A percentile compares a stretch with the other conserved stretches of the same genome.
phyloP scores from a whole-genome alignment of 2,797 vertebrate species.

The Cirrhinus mrigala region DNA sequence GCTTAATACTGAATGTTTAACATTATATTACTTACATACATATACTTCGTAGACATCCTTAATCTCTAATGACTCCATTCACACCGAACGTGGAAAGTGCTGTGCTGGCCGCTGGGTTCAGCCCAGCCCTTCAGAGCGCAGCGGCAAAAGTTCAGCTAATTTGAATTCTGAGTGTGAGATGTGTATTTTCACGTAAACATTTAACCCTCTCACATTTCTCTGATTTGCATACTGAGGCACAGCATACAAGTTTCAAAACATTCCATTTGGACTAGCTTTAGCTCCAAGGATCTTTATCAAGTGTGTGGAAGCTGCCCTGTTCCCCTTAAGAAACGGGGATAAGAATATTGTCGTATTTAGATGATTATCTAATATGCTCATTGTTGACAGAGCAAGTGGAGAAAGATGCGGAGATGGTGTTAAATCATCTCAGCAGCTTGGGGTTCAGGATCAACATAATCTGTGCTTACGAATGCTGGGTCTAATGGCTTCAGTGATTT shows the following conservation, averaged over 20 bases:
- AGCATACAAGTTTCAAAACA: slow-evolving; percentile 8
- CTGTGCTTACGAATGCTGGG: slow-evolving; percentile 10
- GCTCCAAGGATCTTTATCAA: slow-evolving; percentile 1
- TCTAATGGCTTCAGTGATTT: neutral
- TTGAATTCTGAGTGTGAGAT: no score
- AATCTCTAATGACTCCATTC: no score
- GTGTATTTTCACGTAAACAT: slow-evolving; percentile 25
- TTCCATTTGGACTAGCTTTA: neutral
- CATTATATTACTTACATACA: no score
- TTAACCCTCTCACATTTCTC: slow-evolving; percentile 15
- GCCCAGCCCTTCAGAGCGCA: no score
- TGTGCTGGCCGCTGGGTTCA: no score
- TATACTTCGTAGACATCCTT: no score
- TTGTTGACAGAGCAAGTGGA: neutral
- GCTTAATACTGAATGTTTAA: no score
- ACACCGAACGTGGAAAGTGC: no score
- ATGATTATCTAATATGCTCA: slow-evolving; percentile 41
- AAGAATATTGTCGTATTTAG: slow-evolving; percentile 6
- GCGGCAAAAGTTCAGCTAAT: no score
- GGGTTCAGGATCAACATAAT: slow-evolving; percentile 33
- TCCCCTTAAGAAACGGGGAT: neutral
- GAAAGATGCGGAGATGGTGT: neutral
- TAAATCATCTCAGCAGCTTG: slow-evolving; percentile 28
- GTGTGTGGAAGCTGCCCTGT: slow-evolving; percentile 32
- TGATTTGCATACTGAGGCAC: slow-evolving; percentile 26